Conservation (phyloP, 2,113 vertebrate genomes). For the Tetrao urogallus region DNA sequence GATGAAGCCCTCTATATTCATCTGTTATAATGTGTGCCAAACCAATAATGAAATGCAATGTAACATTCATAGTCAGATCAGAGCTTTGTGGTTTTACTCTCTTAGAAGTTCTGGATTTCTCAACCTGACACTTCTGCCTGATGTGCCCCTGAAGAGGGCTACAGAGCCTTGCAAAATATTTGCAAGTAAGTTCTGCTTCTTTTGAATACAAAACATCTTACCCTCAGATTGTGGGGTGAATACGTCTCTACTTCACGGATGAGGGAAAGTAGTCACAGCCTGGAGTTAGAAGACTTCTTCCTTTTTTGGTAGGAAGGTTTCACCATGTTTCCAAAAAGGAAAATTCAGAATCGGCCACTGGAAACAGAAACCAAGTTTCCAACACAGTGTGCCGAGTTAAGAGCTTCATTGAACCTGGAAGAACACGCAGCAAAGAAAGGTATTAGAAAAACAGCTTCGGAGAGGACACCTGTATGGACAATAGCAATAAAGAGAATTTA, state of each 20-base stretch:
- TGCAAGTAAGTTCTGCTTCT: neutral
- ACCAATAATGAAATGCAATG: slow-evolving; percentile 30
- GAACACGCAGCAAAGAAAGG: neutral
- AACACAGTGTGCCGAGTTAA: neutral
- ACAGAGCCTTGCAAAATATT: slow-evolving; percentile 21
- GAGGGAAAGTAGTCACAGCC: neutral
- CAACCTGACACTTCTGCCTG: slow-evolving; percentile 36
- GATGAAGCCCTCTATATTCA: neutral
- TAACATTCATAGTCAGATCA: slow-evolving; percentile 52
- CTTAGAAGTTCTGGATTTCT: slow-evolving; percentile 9
- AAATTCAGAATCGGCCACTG: neutral
- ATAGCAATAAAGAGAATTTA: neutral
- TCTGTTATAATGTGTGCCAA: neutral
- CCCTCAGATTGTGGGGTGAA: neutral
- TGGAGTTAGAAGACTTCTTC: neutral
- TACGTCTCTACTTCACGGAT: neutral
- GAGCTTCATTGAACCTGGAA: neutral
- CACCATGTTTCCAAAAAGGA: neutral
- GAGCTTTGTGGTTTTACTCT: slow-evolving; percentile 25
- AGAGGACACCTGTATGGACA: neutral
- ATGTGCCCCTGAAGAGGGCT: neutral
- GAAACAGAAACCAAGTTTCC: neutral
- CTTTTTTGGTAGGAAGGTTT: neutral
- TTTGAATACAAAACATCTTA: neutral
- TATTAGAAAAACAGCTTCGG: neutral